phyloP scores from a whole-genome alignment of 2,113 vertebrate genomes.

The Brachyhypopomus occidentalis region DNA sequence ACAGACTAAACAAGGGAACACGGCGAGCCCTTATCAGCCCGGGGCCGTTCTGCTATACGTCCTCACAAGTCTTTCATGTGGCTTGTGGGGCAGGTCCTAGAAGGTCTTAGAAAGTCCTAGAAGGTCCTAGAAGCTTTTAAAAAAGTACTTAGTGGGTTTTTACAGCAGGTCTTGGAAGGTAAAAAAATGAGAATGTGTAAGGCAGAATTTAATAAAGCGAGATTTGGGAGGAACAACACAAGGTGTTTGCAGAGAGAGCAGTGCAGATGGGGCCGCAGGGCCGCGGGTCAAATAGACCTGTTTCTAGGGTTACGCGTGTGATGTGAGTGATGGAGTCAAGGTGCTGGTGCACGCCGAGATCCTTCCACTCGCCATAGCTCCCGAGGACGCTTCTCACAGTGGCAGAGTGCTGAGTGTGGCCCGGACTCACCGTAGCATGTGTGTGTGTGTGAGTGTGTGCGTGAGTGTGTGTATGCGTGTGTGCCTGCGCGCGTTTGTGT shows the following conservation, averaged over 20 bases:
- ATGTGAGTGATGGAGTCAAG: slow-evolving; percentile 52
- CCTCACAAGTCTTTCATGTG: slow-evolving; percentile 11
- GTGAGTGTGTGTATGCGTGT: background rate
- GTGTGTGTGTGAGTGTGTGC: slow-evolving; percentile 52
- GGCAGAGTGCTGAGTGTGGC: background rate
- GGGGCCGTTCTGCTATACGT: background rate
- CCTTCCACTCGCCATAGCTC: slow-evolving; percentile 42
- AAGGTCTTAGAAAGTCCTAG: slow-evolving; percentile 41
- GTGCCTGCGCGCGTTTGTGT: slow-evolving; percentile 2
- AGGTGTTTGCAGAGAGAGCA: slow-evolving; percentile 66
- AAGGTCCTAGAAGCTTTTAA: too few species aligned
- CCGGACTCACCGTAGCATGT: slow-evolving; percentile 53
- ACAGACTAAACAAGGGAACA: background rate
- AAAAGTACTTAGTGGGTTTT: slow-evolving; percentile 3
- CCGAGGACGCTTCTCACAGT: background rate
- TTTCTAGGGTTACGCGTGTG: slow-evolving; percentile 58
- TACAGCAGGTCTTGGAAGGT: slow-evolving; percentile 49
- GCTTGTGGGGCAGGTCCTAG: slow-evolving; percentile 46
- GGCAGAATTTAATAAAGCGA: slow-evolving; percentile 59
- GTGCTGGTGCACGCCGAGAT: slow-evolving; percentile 37
- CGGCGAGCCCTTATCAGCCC: background rate
- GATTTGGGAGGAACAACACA: slow-evolving; percentile 61
- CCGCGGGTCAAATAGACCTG: slow-evolving; percentile 43
- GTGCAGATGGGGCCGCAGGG: slow-evolving; percentile 43
- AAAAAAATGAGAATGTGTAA: slow-evolving; percentile 42